Evolutionary conservation across 1,140 invertebrate species (phyloP).

Genomic region (Ptiloglossa arizonensis): DNA sequence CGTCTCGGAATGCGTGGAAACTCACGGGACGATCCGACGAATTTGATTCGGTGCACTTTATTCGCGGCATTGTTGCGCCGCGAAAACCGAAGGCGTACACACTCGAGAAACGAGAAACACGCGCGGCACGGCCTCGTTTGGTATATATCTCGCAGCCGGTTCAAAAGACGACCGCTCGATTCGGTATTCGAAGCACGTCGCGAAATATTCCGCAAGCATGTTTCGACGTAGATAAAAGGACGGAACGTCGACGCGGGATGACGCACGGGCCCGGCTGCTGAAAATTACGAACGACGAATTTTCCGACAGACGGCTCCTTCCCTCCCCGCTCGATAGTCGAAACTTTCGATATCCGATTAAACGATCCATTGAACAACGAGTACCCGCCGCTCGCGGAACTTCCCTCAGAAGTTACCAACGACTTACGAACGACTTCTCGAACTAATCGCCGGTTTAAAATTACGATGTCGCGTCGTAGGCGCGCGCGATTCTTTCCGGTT

Average conservation of each 20-base stretch:
- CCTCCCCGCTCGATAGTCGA: too few relatives aligned
- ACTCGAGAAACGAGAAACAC: background rate
- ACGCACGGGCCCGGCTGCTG: too few relatives aligned
- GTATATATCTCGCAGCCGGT: background rate
- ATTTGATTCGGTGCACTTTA: slow-evolving; percentile 4
- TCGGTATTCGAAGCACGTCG: background rate
- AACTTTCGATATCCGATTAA: slow-evolving; percentile 49
- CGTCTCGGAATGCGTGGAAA: background rate
- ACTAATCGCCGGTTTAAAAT: slow-evolving; percentile 47
- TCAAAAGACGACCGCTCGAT: too few relatives aligned
- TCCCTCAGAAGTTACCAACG: slow-evolving; percentile 37
- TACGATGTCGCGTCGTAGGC: slow-evolving; percentile 11
- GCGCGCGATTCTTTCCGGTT: slow-evolving; percentile 26
- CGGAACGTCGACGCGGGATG: background rate
- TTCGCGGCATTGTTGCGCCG: background rate
- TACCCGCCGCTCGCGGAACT: slow-evolving; percentile 13
- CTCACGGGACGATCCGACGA: background rate
- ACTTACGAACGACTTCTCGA: slow-evolving; percentile 40
- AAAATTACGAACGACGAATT: slow-evolving; percentile 36
- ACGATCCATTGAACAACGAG: slow-evolving; percentile 55
- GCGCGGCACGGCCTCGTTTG: background rate
- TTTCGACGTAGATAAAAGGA: background rate
- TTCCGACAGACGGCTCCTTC: slow-evolving; percentile 6
- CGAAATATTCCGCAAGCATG: background rate
- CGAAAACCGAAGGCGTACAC: background rate